Evolutionary conservation across 2,113 vertebrate genomes (phyloP).

Genomic region (Bubo blakistoni): DNA sequence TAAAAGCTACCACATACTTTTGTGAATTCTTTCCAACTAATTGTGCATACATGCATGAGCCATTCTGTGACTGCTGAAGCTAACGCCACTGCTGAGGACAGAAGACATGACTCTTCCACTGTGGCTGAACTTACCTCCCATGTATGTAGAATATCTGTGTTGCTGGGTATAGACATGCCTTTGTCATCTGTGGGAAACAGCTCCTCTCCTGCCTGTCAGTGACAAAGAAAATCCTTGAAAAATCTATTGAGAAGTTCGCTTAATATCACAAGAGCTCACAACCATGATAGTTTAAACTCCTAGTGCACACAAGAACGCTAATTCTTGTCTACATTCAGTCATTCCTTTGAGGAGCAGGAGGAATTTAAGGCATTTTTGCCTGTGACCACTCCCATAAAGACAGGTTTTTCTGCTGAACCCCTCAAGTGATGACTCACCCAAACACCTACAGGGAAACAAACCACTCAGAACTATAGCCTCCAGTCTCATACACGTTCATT

Average conservation of each 20-base stretch:
- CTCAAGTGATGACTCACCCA: background rate
- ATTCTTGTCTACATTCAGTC: background rate
- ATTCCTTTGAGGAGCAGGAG: background rate
- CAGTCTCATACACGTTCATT: background rate
- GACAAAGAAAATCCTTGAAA: background rate
- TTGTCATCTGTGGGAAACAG: constrained; percentile 78
- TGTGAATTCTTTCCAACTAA: background rate
- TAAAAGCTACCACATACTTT: background rate
- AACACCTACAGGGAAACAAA: background rate
- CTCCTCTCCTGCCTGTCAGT: constrained; percentile 74
- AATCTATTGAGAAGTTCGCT: background rate
- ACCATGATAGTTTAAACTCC: background rate
- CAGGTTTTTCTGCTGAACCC: background rate
- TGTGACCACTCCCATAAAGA: background rate
- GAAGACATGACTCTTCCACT: background rate
- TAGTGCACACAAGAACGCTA: background rate
- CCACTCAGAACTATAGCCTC: background rate
- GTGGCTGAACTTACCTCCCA: constrained; percentile 81
- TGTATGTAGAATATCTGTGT: constrained; percentile 77
- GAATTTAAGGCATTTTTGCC: background rate
- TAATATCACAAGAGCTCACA: background rate
- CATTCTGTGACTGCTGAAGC: background rate
- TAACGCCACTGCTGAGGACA: background rate
- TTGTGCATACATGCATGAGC: background rate
- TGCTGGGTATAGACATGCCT: constrained; percentile 73